Evolutionary conservation across 2,888 invertebrate species (phyloP).

Genomic region (Oeneis ivallda): DNA sequence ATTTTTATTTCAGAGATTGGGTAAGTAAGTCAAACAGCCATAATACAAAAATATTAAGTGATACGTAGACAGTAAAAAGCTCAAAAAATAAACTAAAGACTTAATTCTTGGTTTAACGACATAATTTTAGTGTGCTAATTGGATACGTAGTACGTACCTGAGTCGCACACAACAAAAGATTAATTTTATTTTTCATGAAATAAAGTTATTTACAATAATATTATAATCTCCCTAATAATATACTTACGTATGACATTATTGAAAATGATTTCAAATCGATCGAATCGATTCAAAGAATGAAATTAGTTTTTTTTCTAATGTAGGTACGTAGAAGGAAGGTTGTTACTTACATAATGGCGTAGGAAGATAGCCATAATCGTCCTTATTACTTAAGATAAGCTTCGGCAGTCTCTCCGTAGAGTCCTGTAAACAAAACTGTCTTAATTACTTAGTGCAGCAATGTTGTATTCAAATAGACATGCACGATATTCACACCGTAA

Average conservation of each 20-base stretch:
- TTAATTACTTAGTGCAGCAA: neutral
- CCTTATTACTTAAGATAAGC: conserved; percentile 44
- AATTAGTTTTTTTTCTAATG: neutral
- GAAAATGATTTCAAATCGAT: too few species aligned
- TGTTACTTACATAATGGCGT: conserved; percentile 57
- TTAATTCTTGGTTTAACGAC: too few species aligned
- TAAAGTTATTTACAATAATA: neutral
- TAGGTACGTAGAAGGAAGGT: neutral
- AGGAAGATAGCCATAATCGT: conserved; percentile 57
- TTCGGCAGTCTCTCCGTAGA: conserved; percentile 50
- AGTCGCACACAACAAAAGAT: neutral
- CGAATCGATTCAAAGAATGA: neutral
- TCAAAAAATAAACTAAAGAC: neutral
- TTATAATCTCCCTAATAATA: too few species aligned
- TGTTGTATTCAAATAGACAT: conserved; percentile 22
- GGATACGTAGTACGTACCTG: too few species aligned
- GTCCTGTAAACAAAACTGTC: conserved; percentile 52
- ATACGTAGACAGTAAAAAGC: neutral
- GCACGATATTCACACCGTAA: conserved; percentile 50
- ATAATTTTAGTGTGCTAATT: too few species aligned
- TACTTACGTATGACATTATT: too few species aligned
- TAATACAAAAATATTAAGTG: too few species aligned
- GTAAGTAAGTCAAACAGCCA: too few species aligned
- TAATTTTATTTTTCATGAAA: neutral
- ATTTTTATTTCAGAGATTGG: too few species aligned